Conservation (phyloP, 2,888 invertebrate genomes). For the Apodemia mormo region DNA sequence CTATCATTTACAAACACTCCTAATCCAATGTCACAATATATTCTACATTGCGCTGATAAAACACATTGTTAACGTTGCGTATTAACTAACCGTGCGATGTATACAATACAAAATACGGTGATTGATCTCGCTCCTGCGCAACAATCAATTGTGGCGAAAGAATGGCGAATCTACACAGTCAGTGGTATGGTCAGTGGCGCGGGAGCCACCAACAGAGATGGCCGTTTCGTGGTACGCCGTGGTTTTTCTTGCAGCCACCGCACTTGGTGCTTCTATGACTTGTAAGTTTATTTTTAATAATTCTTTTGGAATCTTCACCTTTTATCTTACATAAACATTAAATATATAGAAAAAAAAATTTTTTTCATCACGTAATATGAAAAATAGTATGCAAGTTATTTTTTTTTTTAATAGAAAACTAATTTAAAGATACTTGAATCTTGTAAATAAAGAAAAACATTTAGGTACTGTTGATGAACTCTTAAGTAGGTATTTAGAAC, state of each 20-base stretch:
- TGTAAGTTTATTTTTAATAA: conserved; percentile 56
- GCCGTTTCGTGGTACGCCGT: conserved; percentile 68
- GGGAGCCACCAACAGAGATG: conserved; percentile 64
- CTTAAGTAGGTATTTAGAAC: too few species aligned
- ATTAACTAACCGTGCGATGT: conserved; percentile 24
- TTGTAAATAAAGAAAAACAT: too few species aligned
- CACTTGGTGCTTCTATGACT: conserved; percentile 69
- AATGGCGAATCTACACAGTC: conserved; percentile 59
- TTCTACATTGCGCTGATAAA: conserved; percentile 15
- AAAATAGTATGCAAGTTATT: too few species aligned
- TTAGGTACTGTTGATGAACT: too few species aligned
- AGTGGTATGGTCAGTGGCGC: conserved; percentile 73
- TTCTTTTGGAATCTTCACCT: background rate
- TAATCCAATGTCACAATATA: conserved; percentile 4
- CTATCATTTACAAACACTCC: conserved; percentile 44
- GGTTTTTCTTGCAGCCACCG: conserved; percentile 62
- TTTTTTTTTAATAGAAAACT: too few species aligned
- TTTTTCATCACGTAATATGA: too few species aligned
- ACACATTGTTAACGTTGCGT: background rate
- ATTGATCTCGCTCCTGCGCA: conserved; percentile 44
- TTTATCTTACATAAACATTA: too few species aligned
- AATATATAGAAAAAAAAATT: too few species aligned
- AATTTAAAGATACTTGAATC: too few species aligned
- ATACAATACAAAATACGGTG: conserved; percentile 26
- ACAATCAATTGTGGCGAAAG: conserved; percentile 61